Base-by-base conservation (phyloP, 2,797 vertebrate species). In the Discoglossus pictus region DNA sequence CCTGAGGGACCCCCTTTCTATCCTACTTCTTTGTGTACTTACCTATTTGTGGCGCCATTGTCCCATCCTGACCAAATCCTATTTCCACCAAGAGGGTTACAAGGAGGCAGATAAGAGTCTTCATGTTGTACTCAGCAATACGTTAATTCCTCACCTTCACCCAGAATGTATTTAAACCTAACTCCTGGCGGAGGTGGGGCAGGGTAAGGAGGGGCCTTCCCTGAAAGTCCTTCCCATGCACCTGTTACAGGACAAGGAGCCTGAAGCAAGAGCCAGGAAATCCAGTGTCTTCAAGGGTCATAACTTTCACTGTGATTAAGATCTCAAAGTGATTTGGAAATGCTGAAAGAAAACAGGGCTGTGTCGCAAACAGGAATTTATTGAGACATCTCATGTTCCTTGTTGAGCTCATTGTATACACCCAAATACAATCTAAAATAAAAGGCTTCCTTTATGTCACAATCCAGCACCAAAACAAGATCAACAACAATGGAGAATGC, bases 191-290 rank as follows among this genome's bases (percentile, higher is more conserved):
- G 10, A 51, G 68, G 60, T 23, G 60, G 60, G 17, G 43, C 68
- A 3, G 18, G 15, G 9, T 17, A 9, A 47, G 60, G 40, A 12
- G 43, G 65, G 44, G 27, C 18, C 17, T 46, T 4, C 16, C 17
- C n/a, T 27, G n/a, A 6, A 24, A 35, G 24, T 42, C 36, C 42
- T 15, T 11, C 59, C 60, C 51, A 17, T 18, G 15, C 16, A 46
- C 59, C 67, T 54, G 50, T 21, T 69, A 61, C 35, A 50, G 56
- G 60, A 56, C 20, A n/a, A n/a, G n/a, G 23, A 35, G 43, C 60
- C 44, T 15, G 5, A 21, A 18, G 21, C 42, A 48, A 1, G 13
- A 11, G 18, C n/a, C 16, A 68, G 31, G 42, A 46, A 68, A 61
- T 17, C 25, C 40, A 11, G 16, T 31, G 24, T 42, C 31, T 34